These are phyloP conservation scores for Philantomba maxwellii DNA, from an alignment of 2,113 vertebrate species.

Conservation along the genomic window DNA sequence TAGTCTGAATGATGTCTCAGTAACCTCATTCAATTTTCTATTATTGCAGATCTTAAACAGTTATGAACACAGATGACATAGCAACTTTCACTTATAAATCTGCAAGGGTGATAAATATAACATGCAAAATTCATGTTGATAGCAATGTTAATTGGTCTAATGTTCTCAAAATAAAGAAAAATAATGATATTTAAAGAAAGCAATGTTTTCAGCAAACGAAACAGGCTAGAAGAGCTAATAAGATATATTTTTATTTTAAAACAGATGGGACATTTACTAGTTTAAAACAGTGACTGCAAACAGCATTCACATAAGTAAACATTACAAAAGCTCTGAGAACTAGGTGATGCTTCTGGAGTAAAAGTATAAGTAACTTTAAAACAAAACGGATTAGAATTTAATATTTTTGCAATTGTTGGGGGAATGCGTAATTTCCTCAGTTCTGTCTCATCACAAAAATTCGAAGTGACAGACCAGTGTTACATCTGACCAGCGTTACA, in stretches of 20 bases:
- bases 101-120: conserved; percentile 19
- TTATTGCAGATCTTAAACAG: conserved; percentile 64
- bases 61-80: conserved; percentile 59
- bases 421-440: neutral
- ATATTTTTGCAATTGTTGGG: neutral
- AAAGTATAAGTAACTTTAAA: conserved; percentile 17
- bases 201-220: neutral
- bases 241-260: conserved; percentile 35
- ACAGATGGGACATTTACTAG: neutral
- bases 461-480: fast-evolving
- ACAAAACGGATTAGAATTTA: neutral
- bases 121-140: conserved; percentile 55
- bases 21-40: conserved; percentile 59
- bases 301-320: neutral
- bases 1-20: conserved; percentile 53
- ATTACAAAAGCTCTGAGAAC: neutral
- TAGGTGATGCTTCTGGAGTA: neutral
- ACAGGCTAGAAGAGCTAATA: neutral
- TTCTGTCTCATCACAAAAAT: neutral
- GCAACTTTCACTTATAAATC: conserved; percentile 33
- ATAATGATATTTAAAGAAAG: conserved; percentile 40
- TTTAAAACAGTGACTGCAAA: conserved; percentile 22
- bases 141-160: conserved; percentile 43
- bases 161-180: conserved; percentile 50
- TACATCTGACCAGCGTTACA: neutral